Conservation (phyloP, 2,888 invertebrate species). For the Nomada ruficornis region DNA sequence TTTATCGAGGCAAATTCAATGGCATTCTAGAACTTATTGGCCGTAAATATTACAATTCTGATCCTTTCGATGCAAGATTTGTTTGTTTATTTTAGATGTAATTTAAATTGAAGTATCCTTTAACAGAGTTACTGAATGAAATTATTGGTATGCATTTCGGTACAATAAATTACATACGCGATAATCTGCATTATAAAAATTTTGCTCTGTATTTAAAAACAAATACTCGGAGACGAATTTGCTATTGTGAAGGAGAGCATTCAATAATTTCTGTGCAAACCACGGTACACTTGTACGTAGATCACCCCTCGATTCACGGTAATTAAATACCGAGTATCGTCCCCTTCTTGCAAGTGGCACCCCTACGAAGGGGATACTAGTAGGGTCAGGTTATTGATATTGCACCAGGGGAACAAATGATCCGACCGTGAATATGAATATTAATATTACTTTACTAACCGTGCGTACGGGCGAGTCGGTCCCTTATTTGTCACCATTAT, state of each 20-base stretch:
- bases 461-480: conserved; percentile 20
- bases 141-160: no score
- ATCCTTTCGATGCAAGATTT: no score
- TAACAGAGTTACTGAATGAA: not conserved
- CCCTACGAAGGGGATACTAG: conserved; percentile 48
- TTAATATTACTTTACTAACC: conserved; percentile 75
- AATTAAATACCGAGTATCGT: conserved; percentile 81
- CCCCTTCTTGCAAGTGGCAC: conserved; percentile 69
- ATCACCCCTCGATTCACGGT: conserved; percentile 74
- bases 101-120: not conserved
- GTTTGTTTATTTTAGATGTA: no score
- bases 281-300: conserved; percentile 45
- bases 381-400: conserved; percentile 80
- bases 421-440: conserved; percentile 82
- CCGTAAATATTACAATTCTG: no score
- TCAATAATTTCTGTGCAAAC: conserved; percentile 56
- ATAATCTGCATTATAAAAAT: not conserved
- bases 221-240: not conserved
- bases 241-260: conserved; percentile 6
- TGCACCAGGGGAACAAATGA: conserved; percentile 77
- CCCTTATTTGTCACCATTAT: conserved; percentile 50
- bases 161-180: no score
- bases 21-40: no score
- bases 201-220: not conserved
- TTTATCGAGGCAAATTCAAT: not conserved